A percentile compares a stretch with the other conserved stretches of the same genome.
phyloP scores from a whole-genome alignment of 2,888 invertebrate species.

The Yponomeuta evonymella region DNA sequence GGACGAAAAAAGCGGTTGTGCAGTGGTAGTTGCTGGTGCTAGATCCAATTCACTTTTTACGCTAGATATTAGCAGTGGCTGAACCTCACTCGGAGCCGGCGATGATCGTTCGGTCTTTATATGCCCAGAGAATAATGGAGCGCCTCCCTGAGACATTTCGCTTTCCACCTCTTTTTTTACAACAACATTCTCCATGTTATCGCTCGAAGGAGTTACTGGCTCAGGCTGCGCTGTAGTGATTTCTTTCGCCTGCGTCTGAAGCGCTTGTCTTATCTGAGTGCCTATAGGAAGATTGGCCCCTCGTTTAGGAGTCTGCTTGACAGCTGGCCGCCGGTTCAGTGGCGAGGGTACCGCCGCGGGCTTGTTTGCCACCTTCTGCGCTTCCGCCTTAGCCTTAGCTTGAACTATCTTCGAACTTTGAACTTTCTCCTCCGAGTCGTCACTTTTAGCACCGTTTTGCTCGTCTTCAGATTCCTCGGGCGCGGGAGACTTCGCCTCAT shows the following conservation, averaged over 20 bases:
- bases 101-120: constrained; percentile 61
- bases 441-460: constrained; percentile 33
- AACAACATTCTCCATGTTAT: constrained; percentile 39
- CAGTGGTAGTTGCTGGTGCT: constrained; percentile 36
- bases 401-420: constrained; percentile 10
- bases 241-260: constrained; percentile 6
- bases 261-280: constrained; percentile 18
- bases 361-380: constrained; percentile 31
- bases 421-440: constrained; percentile 30
- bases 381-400: constrained; percentile 28
- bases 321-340: constrained; percentile 48
- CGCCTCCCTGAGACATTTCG: constrained; percentile 24
- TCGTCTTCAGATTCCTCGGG: constrained; percentile 31
- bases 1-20: constrained; percentile 29
- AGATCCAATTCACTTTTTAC: constrained; percentile 56
- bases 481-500: constrained; percentile 37
- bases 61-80: constrained; percentile 42
- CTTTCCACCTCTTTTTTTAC: constrained; percentile 55
- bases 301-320: constrained; percentile 66
- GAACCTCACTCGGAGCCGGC: constrained; percentile 35
- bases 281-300: constrained; percentile 37
- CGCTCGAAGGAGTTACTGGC: constrained; percentile 25
- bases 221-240: constrained; percentile 15
- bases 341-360: constrained; percentile 31
- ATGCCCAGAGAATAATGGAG: constrained; percentile 49